phyloP scores from a whole-genome alignment of 2,888 invertebrate genomes.

The Drosophila buzzatii region DNA sequence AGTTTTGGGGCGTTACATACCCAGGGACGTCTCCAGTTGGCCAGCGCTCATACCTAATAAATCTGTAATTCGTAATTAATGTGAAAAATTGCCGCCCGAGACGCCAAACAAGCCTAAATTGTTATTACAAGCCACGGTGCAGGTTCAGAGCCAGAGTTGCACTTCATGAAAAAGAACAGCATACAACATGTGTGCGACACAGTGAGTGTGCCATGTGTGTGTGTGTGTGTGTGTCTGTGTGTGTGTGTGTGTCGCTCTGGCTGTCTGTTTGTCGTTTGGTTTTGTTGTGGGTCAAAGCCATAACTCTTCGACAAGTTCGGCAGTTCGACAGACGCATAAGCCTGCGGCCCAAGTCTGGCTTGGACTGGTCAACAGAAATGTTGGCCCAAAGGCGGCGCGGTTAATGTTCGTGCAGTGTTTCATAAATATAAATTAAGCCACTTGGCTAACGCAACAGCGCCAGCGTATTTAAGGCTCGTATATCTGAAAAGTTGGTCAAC shows the following conservation, averaged over 20 bases:
- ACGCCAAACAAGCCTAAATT: conserved; percentile 81
- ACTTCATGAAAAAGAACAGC: conserved; percentile 62
- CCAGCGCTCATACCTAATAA: conserved; percentile 74
- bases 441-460: conserved; percentile 75
- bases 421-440: conserved; percentile 79
- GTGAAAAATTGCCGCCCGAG: conserved; percentile 79
- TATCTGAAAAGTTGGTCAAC: conserved; percentile 68
- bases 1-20: conserved; percentile 41
- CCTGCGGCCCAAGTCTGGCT: conserved; percentile 45
- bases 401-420: conserved; percentile 69
- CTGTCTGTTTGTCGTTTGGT: conserved; percentile 26
- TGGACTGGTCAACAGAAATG: conserved; percentile 32
- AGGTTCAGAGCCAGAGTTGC: conserved; percentile 38
- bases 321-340: conserved; percentile 58
- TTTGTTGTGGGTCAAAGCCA: conserved; percentile 79
- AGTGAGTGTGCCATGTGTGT: conserved; percentile 2
- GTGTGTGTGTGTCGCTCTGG: conserved; percentile 34
- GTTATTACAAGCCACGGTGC: conserved; percentile 65
- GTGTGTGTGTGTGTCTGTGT: too few relatives aligned
- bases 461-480: conserved; percentile 42
- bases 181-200: conserved; percentile 38
- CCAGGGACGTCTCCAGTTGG: conserved; percentile 30
- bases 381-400: conserved; percentile 47
- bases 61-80: conserved; percentile 83
- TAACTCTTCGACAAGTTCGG: conserved; percentile 80